phyloP scores from a whole-genome alignment of 2,888 invertebrate genomes.

The Thumatha senex region DNA sequence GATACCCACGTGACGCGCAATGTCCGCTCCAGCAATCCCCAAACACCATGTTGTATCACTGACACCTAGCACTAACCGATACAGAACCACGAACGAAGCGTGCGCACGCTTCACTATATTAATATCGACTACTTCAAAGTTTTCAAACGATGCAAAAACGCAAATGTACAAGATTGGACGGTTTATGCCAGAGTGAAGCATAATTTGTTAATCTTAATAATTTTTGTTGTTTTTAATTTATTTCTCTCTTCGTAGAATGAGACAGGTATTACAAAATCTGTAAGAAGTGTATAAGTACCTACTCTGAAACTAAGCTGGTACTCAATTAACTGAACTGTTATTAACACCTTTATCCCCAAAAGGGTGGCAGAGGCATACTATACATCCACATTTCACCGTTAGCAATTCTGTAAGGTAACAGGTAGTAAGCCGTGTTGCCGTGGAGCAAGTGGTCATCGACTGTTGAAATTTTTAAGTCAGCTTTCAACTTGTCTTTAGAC shows the following conservation, averaged over 20 bases:
- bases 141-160: conserved; percentile 47
- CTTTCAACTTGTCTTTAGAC: too few relatives aligned
- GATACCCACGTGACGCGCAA: conserved; percentile 57
- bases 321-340: too few relatives aligned
- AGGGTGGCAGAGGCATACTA: too few relatives aligned
- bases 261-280: too few relatives aligned
- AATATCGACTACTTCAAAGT: conserved; percentile 68
- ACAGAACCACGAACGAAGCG: conserved; percentile 19
- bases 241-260: background rate
- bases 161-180: conserved; percentile 15
- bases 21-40: conserved; percentile 67
- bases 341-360: too few relatives aligned
- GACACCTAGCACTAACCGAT: conserved; percentile 9
- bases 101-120: conserved; percentile 58
- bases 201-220: background rate
- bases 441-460: too few relatives aligned
- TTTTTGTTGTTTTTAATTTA: background rate
- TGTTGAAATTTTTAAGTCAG: too few relatives aligned
- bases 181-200: conserved; percentile 19
- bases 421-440: too few relatives aligned
- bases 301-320: too few relatives aligned
- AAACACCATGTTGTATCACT: conserved; percentile 54
- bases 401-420: too few relatives aligned
- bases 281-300: too few relatives aligned
- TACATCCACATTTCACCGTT: too few relatives aligned